Base-by-base conservation (phyloP, 2,113 vertebrate genomes). In the Condylura cristata region DNA sequence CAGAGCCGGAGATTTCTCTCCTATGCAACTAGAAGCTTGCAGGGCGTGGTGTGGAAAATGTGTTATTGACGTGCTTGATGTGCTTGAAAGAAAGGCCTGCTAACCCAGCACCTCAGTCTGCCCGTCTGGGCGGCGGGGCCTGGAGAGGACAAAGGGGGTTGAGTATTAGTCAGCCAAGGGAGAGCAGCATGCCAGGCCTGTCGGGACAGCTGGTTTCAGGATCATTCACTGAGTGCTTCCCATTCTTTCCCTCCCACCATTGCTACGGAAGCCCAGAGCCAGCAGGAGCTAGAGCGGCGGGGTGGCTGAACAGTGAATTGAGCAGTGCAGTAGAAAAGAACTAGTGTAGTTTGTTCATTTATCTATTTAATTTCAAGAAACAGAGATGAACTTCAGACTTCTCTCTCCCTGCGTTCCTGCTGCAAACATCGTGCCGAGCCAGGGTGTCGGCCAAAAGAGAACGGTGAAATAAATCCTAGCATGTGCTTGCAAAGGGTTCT, bases 41-140 rank as follows among this genome's bases (percentile, higher is more conserved):
- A 85, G 82, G 71, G n/a, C 70, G 56, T 37, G 89, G 6, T 82
- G 65, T 91, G 70, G 48, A 61, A 83, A 93, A 51, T 14, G 61
- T 86, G 34, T 6, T 75, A 61, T 39, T 79, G 39, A 90, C 56
- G 83, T 65, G 32, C 13, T 78, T 88, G 1, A n/a, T n/a, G n/a
- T n/a, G n/a, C n/a, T n/a, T 85, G 88, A 91, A 83, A 86, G 53
- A 63, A 83, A 88, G 72, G 76, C n/a, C 37, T 88, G 30, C 12
- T 90, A 75, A 93, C 16, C 88, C 60, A 93, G 34, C 28, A 46
- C 24, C 60, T 81, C 82, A 14, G 68, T 86, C 46, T 76, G 34
- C 34, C 51, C 86, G n/a, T 76, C 8, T 32, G 66, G 28, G 41
- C 70, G 44, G 70, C 34, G 70, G 4, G 2, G 17, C 28, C n/a